Evolutionary conservation across 2,113 vertebrate species (phyloP).

Genomic region (Mandrillus leucophaeus): DNA sequence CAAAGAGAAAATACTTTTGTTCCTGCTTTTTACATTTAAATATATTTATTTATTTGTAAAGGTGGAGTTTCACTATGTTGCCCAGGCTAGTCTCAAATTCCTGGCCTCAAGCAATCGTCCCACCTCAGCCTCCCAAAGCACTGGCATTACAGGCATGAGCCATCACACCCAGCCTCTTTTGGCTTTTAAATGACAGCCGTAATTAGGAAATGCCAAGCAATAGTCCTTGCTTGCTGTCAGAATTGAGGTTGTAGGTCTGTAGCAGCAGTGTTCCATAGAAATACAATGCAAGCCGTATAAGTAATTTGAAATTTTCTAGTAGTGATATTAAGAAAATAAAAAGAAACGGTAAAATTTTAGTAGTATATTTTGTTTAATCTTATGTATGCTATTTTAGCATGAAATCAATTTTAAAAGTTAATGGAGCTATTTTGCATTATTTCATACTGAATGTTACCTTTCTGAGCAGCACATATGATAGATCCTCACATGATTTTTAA

Average conservation of each 20-base stretch:
- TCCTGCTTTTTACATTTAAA: background rate
- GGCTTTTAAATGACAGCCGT: background rate
- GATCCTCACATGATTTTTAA: background rate
- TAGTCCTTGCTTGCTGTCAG: background rate
- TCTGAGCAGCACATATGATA: background rate
- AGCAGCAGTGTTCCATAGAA: background rate
- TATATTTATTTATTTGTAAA: too few species aligned
- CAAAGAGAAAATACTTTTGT: background rate
- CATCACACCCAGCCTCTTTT: background rate
- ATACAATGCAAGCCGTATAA: background rate
- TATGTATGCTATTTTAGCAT: background rate
- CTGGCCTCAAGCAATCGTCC: too few species aligned
- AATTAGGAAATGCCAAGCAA: background rate
- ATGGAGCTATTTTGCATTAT: background rate
- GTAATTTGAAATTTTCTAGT: background rate
- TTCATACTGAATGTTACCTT: background rate
- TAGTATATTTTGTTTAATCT: slow-evolving; percentile 24
- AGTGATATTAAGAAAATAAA: background rate
- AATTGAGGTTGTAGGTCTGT: background rate
- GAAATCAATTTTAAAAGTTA: background rate
- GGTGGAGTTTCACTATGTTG: too few species aligned
- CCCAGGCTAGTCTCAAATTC: too few species aligned
- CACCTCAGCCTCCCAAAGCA: too few species aligned
- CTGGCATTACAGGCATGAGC: too few species aligned
- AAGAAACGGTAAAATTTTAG: background rate